A percentile compares a stretch with the other conserved stretches of the same genome.
Evolutionary conservation across 1,140 invertebrate species (phyloP).

Genomic region (Drosophila hydei): DNA sequence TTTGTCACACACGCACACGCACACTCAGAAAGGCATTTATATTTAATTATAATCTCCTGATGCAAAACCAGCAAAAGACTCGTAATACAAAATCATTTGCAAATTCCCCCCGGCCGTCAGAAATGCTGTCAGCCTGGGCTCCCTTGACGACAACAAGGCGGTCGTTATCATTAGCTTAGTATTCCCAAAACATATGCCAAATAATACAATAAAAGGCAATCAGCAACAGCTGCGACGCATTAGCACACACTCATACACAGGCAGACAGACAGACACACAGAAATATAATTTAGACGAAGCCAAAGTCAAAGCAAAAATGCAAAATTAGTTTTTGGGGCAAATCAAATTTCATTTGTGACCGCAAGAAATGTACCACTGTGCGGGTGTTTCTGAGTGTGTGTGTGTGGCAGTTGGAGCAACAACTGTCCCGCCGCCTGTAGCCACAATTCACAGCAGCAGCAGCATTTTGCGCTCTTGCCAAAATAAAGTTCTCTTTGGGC

Average conservation of each 20-base stretch:
- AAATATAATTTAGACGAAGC: background rate
- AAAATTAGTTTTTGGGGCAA: slow-evolving; percentile 61
- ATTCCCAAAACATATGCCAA: slow-evolving; percentile 73
- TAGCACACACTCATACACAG: slow-evolving; percentile 33
- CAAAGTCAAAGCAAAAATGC: slow-evolving; percentile 18
- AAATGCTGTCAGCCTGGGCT: slow-evolving; percentile 10
- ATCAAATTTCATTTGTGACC: slow-evolving; percentile 53
- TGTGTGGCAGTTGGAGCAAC: slow-evolving; percentile 2
- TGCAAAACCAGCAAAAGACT: slow-evolving; percentile 15
- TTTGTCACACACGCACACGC: slow-evolving; percentile 14
- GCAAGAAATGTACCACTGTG: slow-evolving; percentile 51
- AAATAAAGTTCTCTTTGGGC: slow-evolving; percentile 33
- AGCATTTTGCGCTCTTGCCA: slow-evolving; percentile 39
- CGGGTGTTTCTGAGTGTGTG: background rate
- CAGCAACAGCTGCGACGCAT: slow-evolving; percentile 68
- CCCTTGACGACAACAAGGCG: slow-evolving; percentile 28
- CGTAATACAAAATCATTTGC: slow-evolving; percentile 51
- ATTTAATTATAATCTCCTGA: slow-evolving; percentile 24
- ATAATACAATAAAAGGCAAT: slow-evolving; percentile 75
- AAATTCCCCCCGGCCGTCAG: slow-evolving; percentile 18
- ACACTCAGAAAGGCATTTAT: background rate
- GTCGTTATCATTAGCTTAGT: slow-evolving; percentile 66
- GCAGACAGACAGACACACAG: background rate
- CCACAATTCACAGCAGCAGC: slow-evolving; percentile 23
- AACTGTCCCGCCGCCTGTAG: slow-evolving; percentile 16